Evolutionary conservation across 2,797 vertebrate genomes (phyloP).

Genomic region (Lepilemur septentrionalis): DNA sequence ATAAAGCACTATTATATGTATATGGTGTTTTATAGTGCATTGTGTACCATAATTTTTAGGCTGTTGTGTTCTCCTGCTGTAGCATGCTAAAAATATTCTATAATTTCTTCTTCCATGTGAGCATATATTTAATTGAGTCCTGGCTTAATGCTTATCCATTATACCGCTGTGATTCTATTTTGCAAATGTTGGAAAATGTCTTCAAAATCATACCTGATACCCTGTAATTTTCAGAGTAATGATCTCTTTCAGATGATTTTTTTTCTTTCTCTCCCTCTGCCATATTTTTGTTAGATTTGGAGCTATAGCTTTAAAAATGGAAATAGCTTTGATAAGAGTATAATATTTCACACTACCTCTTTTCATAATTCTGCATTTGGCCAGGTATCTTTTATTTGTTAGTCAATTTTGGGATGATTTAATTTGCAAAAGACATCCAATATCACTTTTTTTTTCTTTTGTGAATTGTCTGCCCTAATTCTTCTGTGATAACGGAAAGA

Average conservation of each 20-base stretch:
- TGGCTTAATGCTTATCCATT: conserved; percentile 39
- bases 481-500: neutral
- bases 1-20: neutral
- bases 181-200: conserved; percentile 29
- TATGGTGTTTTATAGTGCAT: conserved; percentile 1
- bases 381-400: neutral
- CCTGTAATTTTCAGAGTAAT: conserved; percentile 16
- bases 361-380: neutral
- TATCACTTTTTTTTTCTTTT: neutral
- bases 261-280: too few relatives aligned
- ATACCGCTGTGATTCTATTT: conserved; percentile 20
- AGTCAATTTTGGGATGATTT: neutral
- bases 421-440: neutral
- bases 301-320: neutral
- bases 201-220: conserved; percentile 32
- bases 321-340: neutral
- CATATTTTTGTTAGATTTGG: neutral
- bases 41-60: neutral
- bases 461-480: neutral
- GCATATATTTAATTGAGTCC: conserved; percentile 36
- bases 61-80: neutral
- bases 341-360: neutral
- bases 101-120: neutral
- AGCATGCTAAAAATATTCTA: conserved; percentile 34
- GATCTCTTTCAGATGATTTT: neutral